Percentiles rank a stretch among this genome's conserved stretches.
Evolutionary conservation across 2,888 invertebrate genomes (phyloP).

Genomic region (Amphipoea oculea): DNA sequence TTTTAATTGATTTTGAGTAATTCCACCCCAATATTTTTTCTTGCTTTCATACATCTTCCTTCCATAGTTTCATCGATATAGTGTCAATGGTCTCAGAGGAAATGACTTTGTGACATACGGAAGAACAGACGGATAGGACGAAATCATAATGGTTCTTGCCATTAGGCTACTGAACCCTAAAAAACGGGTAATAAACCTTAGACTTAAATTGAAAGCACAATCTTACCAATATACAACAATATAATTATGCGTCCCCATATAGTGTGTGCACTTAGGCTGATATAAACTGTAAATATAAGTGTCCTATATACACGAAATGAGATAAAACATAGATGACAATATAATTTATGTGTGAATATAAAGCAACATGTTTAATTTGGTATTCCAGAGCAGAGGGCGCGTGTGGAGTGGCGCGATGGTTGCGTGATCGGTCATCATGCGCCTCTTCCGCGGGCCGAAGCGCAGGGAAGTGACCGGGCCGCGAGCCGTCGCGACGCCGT

Average conservation of each 20-base stretch:
- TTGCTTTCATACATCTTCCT: neutral
- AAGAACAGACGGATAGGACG: neutral
- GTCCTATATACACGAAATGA: neutral
- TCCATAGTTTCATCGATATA: neutral
- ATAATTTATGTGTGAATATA: neutral
- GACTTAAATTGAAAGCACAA: neutral
- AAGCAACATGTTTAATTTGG: neutral
- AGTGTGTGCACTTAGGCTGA: neutral
- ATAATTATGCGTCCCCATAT: neutral
- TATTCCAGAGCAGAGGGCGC: slow-evolving; percentile 75
- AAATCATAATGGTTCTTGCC: neutral
- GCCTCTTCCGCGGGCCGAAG: slow-evolving; percentile 92
- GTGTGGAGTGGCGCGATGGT: slow-evolving; percentile 85
- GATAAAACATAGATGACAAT: neutral
- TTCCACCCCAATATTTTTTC: neutral
- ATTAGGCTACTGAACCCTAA: neutral
- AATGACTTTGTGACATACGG: no score
- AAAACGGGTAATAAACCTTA: neutral
- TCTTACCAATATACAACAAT: neutral
- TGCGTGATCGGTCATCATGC: slow-evolving; percentile 90
- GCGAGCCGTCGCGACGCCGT: slow-evolving; percentile 86
- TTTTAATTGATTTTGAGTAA: neutral
- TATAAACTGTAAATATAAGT: neutral
- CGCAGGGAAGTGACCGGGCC: slow-evolving; percentile 92
- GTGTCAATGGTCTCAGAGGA: neutral